phyloP scores from a whole-genome alignment of 2,113 vertebrate species.

The Vidua chalybeata region DNA sequence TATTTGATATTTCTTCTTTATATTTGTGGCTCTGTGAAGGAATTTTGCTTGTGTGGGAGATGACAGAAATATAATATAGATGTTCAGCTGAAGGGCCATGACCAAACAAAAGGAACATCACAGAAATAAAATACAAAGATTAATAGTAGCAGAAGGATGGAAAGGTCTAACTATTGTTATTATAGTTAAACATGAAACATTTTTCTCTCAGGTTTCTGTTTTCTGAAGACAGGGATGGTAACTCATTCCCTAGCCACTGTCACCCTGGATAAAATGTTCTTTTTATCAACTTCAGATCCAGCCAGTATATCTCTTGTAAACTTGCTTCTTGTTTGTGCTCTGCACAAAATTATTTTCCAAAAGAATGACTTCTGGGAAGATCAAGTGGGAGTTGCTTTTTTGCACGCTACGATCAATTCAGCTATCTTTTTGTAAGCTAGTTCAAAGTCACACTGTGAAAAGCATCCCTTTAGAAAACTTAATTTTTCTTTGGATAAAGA shows the following conservation, averaged over 20 bases:
- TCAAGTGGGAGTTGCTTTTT: not conserved
- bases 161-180: not conserved
- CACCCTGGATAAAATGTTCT: not conserved
- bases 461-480: not conserved
- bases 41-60: not conserved
- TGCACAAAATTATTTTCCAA: not conserved
- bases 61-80: not conserved
- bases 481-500: not conserved
- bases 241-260: constrained; percentile 14
- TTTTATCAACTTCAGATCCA: constrained; percentile 6
- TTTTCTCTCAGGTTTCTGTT: constrained; percentile 38
- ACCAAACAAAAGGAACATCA: not conserved
- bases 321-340: not conserved
- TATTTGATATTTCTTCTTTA: not conserved
- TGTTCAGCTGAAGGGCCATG: not conserved
- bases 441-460: not conserved
- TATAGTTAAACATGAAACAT: not conserved
- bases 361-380: not conserved
- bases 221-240: constrained; percentile 4
- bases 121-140: constrained; percentile 31
- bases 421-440: not conserved
- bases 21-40: not conserved
- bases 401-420: not conserved
- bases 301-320: not conserved
- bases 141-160: not conserved